Evolutionary conservation across 2,113 vertebrate species (phyloP), one percentile per base, ranked within the genome.

Genomic region (Acanthochromis polyacanthus): DNA sequence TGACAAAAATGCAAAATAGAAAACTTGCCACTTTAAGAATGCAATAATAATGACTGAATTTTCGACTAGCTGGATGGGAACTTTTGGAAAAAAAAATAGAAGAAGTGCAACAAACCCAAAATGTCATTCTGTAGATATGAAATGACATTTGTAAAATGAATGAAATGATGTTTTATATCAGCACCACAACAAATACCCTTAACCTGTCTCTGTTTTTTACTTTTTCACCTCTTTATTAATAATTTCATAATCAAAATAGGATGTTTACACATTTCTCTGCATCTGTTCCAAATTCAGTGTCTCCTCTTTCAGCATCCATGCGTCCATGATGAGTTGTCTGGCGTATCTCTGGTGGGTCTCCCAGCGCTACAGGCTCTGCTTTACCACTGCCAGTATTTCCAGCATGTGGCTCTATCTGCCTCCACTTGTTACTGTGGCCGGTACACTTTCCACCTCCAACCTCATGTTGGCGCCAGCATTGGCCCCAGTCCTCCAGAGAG

Each of bases 321-420:
- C 90, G 97, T 99, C 48, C 96, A 97, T 0, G 97, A 98, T 75
- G 97, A 99, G 85, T 96, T 95, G 43, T 96, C 97, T 6, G 97
- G 96, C 19, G 50, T 97, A 56, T 96, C 96, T 11, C 91, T 98
- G 36, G 90, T 89, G 43, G 97, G 98, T 78, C 95, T 95, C 66
- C 95, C 97, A 48, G 97, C 97, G 0, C 95, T 99, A 1, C 95
- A 95, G 88, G 95, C 96, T 30, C 95, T 99, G 20, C 85, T 99
- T 5, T 93, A 95, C 89, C 96, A 99, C 90, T 97, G 95, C 87
- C 95, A 94, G 5, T 98, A 98, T 86, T 99, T 97, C 67, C 95
- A 97, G 10, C 96, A 95, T 23, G 88, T 97, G 62, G 92, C 79
- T 78, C 91, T 95, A 15, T 96, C 96, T 92, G 94, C 94, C 63